Conservation (phyloP, 2,888 invertebrate species). For the Loripinus fragilis region DNA sequence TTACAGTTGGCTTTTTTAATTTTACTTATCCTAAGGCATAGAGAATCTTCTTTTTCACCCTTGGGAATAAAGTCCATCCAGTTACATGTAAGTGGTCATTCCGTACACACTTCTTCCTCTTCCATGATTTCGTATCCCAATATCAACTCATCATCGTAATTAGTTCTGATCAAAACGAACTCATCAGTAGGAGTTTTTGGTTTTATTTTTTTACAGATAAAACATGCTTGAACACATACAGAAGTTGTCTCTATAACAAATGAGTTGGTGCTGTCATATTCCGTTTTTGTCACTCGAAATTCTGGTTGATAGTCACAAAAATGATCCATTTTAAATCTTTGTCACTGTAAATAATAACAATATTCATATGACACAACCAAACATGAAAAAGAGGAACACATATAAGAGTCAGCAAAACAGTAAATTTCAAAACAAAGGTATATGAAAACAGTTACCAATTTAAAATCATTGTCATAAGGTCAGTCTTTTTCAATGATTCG, state of each 20-base stretch:
- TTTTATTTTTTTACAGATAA: constrained; percentile 2
- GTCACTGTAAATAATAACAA: neutral
- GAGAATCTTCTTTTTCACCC: constrained; percentile 1
- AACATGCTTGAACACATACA: constrained; percentile 1
- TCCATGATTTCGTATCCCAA: neutral
- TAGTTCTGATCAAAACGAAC: constrained; percentile 3
- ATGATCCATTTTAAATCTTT: constrained; percentile 6
- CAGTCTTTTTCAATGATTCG: neutral
- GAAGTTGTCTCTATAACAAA: neutral
- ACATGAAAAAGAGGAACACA: neutral
- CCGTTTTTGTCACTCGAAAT: neutral
- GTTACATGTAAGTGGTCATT: constrained; percentile 5
- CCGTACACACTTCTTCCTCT: neutral
- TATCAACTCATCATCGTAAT: neutral
- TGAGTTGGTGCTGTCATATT: neutral
- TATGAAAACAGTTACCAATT: neutral
- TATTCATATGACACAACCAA: neutral
- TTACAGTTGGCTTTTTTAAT: neutral
- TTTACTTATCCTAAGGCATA: neutral
- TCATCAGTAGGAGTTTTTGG: neutral
- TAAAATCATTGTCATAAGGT: neutral
- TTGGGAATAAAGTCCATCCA: constrained; percentile 1
- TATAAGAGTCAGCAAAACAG: neutral
- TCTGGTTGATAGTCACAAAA: neutral
- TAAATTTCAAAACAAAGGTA: neutral